These are phyloP conservation scores for Trinectes maculatus DNA, from an alignment of 2,113 vertebrate genomes.

Conservation along the genomic window DNA sequence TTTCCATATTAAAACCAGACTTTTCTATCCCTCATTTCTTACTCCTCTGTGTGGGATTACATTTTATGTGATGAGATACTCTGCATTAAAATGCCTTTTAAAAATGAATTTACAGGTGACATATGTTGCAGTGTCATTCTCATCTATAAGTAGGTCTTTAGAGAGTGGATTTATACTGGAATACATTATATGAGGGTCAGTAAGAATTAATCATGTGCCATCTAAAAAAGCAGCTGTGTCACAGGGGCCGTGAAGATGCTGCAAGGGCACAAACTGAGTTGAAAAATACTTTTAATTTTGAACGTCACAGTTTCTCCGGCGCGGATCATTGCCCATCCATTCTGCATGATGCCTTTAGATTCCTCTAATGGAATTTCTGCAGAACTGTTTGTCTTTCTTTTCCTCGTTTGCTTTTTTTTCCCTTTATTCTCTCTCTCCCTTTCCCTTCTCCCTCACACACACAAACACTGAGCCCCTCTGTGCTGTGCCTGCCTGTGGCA, in stretches of 20 bases:
- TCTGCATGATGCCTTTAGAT: constrained; percentile 65
- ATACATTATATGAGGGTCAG: constrained; percentile 12
- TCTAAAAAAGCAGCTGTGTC: constrained; percentile 32
- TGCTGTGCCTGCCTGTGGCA: constrained; percentile 65
- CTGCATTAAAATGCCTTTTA: too few species aligned
- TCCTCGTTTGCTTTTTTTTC: not conserved
- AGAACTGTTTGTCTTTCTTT: constrained; percentile 25
- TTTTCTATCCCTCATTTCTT: not conserved
- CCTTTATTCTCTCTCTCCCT: not conserved
- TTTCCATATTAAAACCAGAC: not conserved
- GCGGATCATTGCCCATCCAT: constrained; percentile 69
- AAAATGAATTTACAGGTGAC: too few species aligned
- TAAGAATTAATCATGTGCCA: constrained; percentile 35
- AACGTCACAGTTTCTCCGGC: constrained; percentile 57
- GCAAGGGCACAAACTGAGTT: constrained; percentile 58
- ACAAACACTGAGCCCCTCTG: constrained; percentile 43
- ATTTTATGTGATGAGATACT: too few species aligned
- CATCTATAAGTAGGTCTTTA: not conserved
- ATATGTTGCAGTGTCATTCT: not conserved
- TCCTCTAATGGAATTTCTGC: constrained; percentile 72
- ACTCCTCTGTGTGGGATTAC: not conserved
- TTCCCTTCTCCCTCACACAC: constrained; percentile 9
- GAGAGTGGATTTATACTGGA: not conserved
- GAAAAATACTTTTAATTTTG: constrained; percentile 83
- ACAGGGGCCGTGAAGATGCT: constrained; percentile 41